Evolutionary conservation across 2,888 invertebrate species (phyloP).

Genomic region (Tridacna crocea): DNA sequence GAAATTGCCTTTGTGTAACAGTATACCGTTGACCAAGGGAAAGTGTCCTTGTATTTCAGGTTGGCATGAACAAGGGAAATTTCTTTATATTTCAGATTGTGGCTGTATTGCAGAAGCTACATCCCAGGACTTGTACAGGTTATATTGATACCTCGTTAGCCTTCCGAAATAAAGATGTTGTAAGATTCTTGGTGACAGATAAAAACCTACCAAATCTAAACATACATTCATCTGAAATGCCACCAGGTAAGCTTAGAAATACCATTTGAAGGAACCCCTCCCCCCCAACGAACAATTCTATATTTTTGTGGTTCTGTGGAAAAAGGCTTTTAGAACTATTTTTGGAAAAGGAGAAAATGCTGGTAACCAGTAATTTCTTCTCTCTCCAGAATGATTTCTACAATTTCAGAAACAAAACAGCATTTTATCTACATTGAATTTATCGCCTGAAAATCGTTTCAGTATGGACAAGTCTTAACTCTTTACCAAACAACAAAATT

Average conservation of each 20-base stretch:
- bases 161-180: too few species aligned
- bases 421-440: too few species aligned
- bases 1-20: not conserved
- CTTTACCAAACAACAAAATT: too few species aligned
- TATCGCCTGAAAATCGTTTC: too few species aligned
- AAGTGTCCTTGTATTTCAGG: too few species aligned
- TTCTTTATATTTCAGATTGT: not conserved
- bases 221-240: not conserved
- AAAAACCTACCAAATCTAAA: not conserved
- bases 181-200: not conserved
- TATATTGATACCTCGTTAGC: not conserved
- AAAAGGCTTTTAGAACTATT: not conserved
- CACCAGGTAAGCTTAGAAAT: not conserved
- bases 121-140: conserved; percentile 13
- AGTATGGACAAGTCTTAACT: too few species aligned
- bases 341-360: not conserved
- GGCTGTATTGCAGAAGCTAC: not conserved
- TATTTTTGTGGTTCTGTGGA: not conserved
- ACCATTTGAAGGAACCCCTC: not conserved
- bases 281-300: not conserved
- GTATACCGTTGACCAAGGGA: too few species aligned
- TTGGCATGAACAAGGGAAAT: not conserved
- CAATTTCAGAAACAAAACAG: too few species aligned
- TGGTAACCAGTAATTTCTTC: not conserved
- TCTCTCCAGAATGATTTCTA: too few species aligned